Evolutionary conservation across 2,113 vertebrate species (phyloP).

Genomic region (Heliornis fulica): DNA sequence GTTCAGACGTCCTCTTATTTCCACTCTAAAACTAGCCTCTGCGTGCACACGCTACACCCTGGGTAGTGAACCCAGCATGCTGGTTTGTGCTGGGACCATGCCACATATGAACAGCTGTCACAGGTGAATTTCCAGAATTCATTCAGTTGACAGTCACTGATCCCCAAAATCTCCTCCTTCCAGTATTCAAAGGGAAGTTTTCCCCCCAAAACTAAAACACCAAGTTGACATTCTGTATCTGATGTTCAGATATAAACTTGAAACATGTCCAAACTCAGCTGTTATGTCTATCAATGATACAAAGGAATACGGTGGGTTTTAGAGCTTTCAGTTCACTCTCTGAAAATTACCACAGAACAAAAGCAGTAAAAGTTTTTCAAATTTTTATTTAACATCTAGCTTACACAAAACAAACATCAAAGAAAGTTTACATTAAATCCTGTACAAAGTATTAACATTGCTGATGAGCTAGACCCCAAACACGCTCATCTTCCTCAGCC

Average conservation of each 20-base stretch:
- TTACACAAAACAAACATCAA: background rate
- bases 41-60: fast-evolving
- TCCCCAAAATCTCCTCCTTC: background rate
- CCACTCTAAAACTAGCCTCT: background rate
- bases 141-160: background rate
- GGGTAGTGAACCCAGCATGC: fast-evolving
- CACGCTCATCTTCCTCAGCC: background rate
- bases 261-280: no score
- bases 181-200: background rate
- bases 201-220: background rate
- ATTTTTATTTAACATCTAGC: background rate
- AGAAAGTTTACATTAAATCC: constrained; percentile 15
- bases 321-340: background rate
- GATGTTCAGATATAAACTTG: background rate
- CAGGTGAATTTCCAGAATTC: fast-evolving
- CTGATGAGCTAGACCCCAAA: background rate
- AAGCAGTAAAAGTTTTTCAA: background rate
- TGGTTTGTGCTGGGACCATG: no score
- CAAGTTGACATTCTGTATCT: background rate
- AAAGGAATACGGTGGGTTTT: background rate
- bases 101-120: fast-evolving
- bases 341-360: background rate
- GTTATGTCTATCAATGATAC: background rate
- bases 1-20: background rate
- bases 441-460: background rate